Base-by-base conservation (phyloP, 2,797 vertebrate genomes). In the Furcifer pardalis region DNA sequence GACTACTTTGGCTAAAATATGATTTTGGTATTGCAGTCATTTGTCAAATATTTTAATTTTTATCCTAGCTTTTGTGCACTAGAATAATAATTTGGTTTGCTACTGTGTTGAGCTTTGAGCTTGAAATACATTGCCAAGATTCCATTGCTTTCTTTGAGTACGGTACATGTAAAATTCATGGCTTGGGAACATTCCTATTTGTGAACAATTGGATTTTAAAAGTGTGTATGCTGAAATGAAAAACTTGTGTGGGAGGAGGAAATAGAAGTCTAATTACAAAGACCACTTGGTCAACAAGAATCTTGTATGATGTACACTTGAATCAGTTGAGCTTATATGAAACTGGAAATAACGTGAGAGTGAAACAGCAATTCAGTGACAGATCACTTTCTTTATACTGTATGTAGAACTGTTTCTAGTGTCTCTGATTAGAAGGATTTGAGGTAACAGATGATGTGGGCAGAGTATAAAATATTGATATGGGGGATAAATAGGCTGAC, bases 171-270 rank as follows among this genome's bases (percentile, higher is more conserved):
- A 59, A 56, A 74, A 79, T 49, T 35, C 40, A 75, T 87, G 73
- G 72, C 73, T 13, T 63, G 12, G 30, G 30, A 40, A 56, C 44
- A 27, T 82, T 72, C 52, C 56, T 7, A 10, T 21, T 73, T 81
- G 56, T 59, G 32, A 79, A n/a, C 60, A 62, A 35, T 40, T 81
- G 44, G n/a, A n/a, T 87, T 80, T 84, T 66, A 46, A 75, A 87
- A 80, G n/a, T 37, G 30, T 59, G 4, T 72, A 27, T 82, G 52
- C n/a, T 68, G 49, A 75, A n/a, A 52, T 75, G 46, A 87, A 69
- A 35, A 56, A 52, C 35, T 56, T 80, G 81, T 71, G 63, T 71
- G 40, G 82, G 78, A 63, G 52, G 44, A 69, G 69, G 52, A 73
- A 77, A 81, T 84, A 77, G 44, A 63, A 30, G 44, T 42, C 42